Base-by-base conservation (phyloP, 2,888 invertebrate genomes). In the Ectemnius cavifrons region DNA sequence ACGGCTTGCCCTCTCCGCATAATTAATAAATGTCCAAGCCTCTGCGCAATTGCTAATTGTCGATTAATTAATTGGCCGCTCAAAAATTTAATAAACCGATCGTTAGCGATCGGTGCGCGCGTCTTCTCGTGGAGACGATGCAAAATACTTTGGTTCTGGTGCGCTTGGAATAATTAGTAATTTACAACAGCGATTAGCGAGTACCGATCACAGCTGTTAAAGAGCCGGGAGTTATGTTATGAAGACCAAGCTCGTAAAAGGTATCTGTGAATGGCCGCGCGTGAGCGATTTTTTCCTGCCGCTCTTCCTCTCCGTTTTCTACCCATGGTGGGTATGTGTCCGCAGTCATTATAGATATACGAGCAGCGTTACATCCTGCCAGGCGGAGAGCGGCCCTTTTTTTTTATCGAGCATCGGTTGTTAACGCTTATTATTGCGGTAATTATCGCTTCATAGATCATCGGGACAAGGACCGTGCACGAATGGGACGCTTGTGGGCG, bases 11-110 rank as follows among this genome's bases (percentile, higher is more conserved):
- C 58, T 73, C 74, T 72, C 76, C 46, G 78, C 65, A 64, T 79
- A 81, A 81, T 79, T 81, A 79, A 81, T 74, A 81, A 78, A 81
- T 73, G 60, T 56, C 49, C 67, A 11, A 4, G 47, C 68, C 46
- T 45, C 59, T 68, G 37, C 56, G 61, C 56, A 64, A 69, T 66
- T 52, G 47, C 63, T 81, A 81, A 81, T 81, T 77, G 62, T 58
- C 45, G 68, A 74, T 79, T 71, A 77, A 81, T 81, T 81, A 79
- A 81, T 81, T 70, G 69, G 56, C 6, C 23, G 45, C 6, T n/a
- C 47, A 56, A 37, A 65, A 49, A 72, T 73, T 76, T 73, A 73
- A 78, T 79, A 65, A 76, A 67, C 52, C 46, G 47, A 20, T 14
- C 70, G 65, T 80, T 67, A 77, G 57, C 59, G 63, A 74, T 75